Base-by-base conservation (phyloP, 1,140 invertebrate species). In the Belonocnema kinseyi region DNA sequence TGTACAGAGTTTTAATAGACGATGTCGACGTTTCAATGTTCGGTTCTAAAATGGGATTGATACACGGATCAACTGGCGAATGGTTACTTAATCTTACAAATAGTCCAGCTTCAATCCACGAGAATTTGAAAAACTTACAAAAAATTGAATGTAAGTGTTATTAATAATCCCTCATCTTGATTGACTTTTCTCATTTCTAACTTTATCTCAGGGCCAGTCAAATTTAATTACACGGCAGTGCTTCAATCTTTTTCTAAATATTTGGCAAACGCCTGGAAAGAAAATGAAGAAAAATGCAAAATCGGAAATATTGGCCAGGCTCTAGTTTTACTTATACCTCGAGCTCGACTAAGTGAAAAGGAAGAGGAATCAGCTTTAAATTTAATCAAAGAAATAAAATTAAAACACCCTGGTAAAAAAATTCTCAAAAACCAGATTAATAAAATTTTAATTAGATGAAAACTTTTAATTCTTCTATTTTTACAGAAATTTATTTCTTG, bases 41-140 rank as follows among this genome's bases (percentile, higher is more conserved):
- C 70, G 92, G 93, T 0, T 93, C 93, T 72, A 91, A 88, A 66
- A 86, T 94, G 73, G 92, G 91, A 6, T 85, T 94, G 66, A 84
- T 94, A 19, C 92, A 94, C 76, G 93, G 93, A 16, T 91, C 91
- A 83, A 93, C 91, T 2, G 94, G 92, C 13, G 81, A 89, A 51
- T 94, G 92, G 93, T 85, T 94, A 5, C 88, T 91, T 8, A 92
- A 93, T 78, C 81, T 91, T 19, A 92, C 91, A 10, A 76, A 85
- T 13, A 88, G 88, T 78, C 81, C 86, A 13, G 78, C 86, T 11
- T 50, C 52, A 12, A 78, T 75, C 40, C 81, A 85, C 52, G 19
- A 80, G 56, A 50, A 75, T 26, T 14, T 87, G 21, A 76, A 75
- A 1, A 84, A 84, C 66, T 80, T 87, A 13, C 77, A 54, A n/a